phyloP scores from a whole-genome alignment of 1,140 invertebrate genomes.

The Matsumurasca onukii region DNA sequence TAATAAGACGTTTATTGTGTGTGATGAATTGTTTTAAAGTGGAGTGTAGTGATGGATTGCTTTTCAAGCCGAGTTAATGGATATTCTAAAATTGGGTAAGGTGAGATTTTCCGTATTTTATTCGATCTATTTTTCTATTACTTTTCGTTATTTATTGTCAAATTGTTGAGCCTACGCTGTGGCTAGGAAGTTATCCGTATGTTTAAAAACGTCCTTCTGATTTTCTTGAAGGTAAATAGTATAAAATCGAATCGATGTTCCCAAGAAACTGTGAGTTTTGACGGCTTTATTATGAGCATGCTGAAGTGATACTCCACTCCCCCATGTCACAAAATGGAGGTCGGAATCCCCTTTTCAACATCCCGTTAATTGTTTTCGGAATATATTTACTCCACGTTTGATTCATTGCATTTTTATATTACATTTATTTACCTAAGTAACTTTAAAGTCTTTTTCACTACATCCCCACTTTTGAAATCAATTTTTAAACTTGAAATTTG shows the following conservation, averaged over 20 bases:
- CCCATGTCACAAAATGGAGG: slow-evolving; percentile 59
- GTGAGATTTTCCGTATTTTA: slow-evolving; percentile 32
- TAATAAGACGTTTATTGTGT: slow-evolving; percentile 31
- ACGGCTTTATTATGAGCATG: slow-evolving; percentile 52
- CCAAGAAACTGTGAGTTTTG: slow-evolving; percentile 39
- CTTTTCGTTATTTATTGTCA: slow-evolving; percentile 8
- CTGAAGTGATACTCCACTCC: slow-evolving; percentile 56
- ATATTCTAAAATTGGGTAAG: slow-evolving; percentile 35
- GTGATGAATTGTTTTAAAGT: slow-evolving; percentile 32
- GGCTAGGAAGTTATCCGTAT: no score
- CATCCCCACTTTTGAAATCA: background rate
- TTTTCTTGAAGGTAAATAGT: background rate
- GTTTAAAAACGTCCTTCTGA: no score
- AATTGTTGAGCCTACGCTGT: no score
- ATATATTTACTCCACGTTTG: slow-evolving; percentile 25
- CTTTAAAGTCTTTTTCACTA: background rate
- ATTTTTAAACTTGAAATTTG: background rate
- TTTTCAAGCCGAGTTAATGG: slow-evolving; percentile 29
- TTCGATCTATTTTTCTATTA: slow-evolving; percentile 30
- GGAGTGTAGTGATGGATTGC: slow-evolving; percentile 28
- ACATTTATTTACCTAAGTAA: background rate
- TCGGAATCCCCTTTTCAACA: slow-evolving; percentile 44
- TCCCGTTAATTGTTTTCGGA: no score
- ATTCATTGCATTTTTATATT: background rate
- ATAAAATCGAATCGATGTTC: background rate